Evolutionary conservation across 2,888 invertebrate species (phyloP).

Genomic region (Ectropis crepuscularia): DNA sequence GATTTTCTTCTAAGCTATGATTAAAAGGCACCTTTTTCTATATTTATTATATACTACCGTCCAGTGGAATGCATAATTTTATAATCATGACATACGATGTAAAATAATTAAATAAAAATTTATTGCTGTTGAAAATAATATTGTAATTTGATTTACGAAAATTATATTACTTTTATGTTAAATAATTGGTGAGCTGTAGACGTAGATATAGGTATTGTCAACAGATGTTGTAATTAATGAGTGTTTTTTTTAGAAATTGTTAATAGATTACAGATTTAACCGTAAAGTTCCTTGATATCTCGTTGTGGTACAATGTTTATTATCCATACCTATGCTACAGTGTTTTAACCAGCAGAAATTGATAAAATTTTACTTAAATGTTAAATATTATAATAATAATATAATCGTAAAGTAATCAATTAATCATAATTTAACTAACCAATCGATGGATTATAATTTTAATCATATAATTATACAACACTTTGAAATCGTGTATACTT

Average conservation of each 20-base stretch:
- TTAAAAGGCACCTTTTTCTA: constrained; percentile 58
- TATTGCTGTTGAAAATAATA: constrained; percentile 26
- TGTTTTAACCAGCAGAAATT: constrained; percentile 17
- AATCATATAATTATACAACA: too few relatives aligned
- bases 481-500: not conserved
- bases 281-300: constrained; percentile 69
- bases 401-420: not conserved
- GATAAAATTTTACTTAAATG: constrained; percentile 10
- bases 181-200: constrained; percentile 44
- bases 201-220: constrained; percentile 46
- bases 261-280: constrained; percentile 32
- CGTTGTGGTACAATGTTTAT: constrained; percentile 65
- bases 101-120: constrained; percentile 26
- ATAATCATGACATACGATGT: constrained; percentile 51
- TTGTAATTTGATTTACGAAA: constrained; percentile 25
- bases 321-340: constrained; percentile 28
- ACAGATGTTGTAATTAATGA: constrained; percentile 30
- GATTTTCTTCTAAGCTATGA: constrained; percentile 59
- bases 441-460: not conserved
- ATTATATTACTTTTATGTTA: constrained; percentile 23
- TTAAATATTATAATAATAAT: constrained; percentile 3
- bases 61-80: constrained; percentile 70
- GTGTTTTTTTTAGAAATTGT: constrained; percentile 45
- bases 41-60: constrained; percentile 78
- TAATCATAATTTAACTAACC: not conserved